Percentiles rank a stretch among this genome's conserved stretches.
These are phyloP conservation scores for Anagyrus pseudococci DNA, from an alignment of 2,888 invertebrate genomes.

Conservation along the genomic window DNA sequence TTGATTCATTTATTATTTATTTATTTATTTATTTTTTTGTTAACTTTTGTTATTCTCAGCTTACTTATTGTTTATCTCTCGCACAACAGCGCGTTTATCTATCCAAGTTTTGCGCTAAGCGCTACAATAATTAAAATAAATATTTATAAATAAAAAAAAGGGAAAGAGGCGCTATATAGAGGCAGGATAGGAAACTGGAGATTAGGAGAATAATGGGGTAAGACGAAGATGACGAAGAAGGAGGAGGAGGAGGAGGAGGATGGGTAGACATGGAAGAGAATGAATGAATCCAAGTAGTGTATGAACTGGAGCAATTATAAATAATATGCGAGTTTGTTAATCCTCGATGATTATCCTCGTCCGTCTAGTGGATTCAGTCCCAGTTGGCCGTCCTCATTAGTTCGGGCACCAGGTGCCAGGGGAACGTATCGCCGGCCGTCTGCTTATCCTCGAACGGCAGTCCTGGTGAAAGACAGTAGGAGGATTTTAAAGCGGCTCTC, in stretches of 20 bases:
- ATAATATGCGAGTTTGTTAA: slow-evolving; percentile 3
- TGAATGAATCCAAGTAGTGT: neutral
- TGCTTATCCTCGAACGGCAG: slow-evolving; percentile 34
- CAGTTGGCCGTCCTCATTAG: slow-evolving; percentile 73
- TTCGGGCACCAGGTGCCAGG: slow-evolving; percentile 80
- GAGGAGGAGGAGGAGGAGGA: neutral
- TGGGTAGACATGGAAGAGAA: neutral
- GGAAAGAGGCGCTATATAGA: no score
- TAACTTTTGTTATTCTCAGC: no score
- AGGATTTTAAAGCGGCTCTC: no score
- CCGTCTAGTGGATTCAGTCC: slow-evolving; percentile 65
- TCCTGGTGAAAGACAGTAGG: no score
- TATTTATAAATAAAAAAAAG: neutral
- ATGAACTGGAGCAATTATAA: neutral
- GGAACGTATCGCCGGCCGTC: slow-evolving; percentile 66
- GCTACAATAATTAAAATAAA: no score
- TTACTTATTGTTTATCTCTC: no score
- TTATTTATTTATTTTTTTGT: no score
- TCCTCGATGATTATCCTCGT: neutral
- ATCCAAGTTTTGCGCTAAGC: no score
- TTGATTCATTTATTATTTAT: no score
- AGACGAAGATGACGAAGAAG: neutral
- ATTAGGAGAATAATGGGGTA: neutral
- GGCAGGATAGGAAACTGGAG: no score
- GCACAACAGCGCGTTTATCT: neutral